Evolutionary conservation across 1,140 invertebrate species (phyloP).

Genomic region (Arctopsyche grandis): DNA sequence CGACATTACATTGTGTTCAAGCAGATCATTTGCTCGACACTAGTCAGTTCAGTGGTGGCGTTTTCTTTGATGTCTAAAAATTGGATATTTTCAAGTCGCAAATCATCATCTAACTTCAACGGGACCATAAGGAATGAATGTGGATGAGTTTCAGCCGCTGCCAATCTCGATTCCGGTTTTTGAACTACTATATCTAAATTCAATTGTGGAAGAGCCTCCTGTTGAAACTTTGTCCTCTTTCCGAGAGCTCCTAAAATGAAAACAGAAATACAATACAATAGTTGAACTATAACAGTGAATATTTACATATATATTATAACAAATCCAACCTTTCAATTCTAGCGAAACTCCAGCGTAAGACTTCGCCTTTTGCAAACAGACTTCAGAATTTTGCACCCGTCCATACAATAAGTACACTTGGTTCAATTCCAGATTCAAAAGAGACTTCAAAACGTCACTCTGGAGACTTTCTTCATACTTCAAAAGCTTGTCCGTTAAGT

Average conservation of each 20-base stretch:
- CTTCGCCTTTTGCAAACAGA: conserved; percentile 73
- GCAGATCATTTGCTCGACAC: conserved; percentile 82
- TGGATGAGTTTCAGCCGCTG: conserved; percentile 63
- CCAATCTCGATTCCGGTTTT: conserved; percentile 60
- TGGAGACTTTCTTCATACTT: conserved; percentile 59
- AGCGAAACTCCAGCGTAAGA: conserved; percentile 73
- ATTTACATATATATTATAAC: no score
- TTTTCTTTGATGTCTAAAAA: conserved; percentile 72
- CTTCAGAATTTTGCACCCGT: conserved; percentile 74
- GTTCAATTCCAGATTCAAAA: conserved; percentile 79
- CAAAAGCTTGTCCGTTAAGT: conserved; percentile 67
- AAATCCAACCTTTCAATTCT: conserved; percentile 69
- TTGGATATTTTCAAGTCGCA: conserved; percentile 80
- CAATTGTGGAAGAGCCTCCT: conserved; percentile 83
- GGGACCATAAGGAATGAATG: conserved; percentile 68
- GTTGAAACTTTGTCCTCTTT: conserved; percentile 89
- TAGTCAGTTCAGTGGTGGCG: conserved; percentile 69
- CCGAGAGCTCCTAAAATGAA: conserved; percentile 77
- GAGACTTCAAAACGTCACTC: conserved; percentile 67
- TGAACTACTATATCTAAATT: conserved; percentile 72
- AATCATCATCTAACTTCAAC: conserved; percentile 83
- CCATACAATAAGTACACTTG: conserved; percentile 80
- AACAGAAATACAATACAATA: conserved; percentile 16
- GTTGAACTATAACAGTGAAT: conserved; percentile 18
- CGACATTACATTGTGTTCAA: conserved; percentile 77